Base-by-base conservation (phyloP, 2,113 vertebrate genomes). In the Acanthisitta chloris region DNA sequence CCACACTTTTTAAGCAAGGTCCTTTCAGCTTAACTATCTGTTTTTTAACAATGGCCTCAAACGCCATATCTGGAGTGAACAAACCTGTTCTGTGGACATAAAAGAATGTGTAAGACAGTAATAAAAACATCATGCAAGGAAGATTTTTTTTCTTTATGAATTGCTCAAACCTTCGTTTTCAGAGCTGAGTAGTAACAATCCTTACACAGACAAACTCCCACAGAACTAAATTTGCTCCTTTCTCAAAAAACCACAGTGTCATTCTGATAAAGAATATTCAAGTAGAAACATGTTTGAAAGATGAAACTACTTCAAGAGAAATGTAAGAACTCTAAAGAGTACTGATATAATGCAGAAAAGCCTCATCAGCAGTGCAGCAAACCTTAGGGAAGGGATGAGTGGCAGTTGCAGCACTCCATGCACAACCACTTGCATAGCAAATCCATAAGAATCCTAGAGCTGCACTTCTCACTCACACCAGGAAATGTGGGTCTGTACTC, bases 31-130 rank as follows among this genome's bases (percentile, higher is more conserved):
- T 98, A 28, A 98, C 98, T 36, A 98, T 98, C 81, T 98, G 98
- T 72, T 98, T 98, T 89, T 98, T 98, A 86, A 98, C 98, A 90
- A 98, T 98, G 42, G 98, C 98, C 96, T 98, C 98, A 90, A 98
- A 98, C 0, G 98, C 98, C 98, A 98, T 98, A 82, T 98, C 98
- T 80, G 98, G 98, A 70, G 98, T 98, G 84, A 98, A 98, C 80
- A 98, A 91, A 71, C 98, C 98, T 80, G 98, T 98, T 96, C 98
- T 98, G 96, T 90, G 90, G 80, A 94, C 38, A 92, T 71, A 96
- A 94, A 86, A 79, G 15, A 90, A 58, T 10, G 65, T 2, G 12
- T 96, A 76, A 97, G 70, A 89, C 33, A 72, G 36, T 16, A 85
- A 90, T 48, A 72, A 48, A 94, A 88, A 61, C 25, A 71, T 8